phyloP scores from a whole-genome alignment of 2,797 vertebrate species.

The Myotis vivesi region DNA sequence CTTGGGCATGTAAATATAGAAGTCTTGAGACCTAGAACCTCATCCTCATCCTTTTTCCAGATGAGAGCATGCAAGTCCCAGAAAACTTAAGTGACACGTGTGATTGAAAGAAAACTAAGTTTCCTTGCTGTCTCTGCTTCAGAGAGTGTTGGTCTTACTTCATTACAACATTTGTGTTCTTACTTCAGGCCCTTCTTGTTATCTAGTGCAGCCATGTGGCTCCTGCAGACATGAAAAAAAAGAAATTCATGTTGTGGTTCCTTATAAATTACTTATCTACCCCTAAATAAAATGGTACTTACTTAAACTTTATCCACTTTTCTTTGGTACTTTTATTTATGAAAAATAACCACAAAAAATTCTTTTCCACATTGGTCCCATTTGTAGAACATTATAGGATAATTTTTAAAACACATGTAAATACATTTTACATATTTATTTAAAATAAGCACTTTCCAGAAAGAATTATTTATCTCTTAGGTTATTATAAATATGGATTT shows the following conservation, averaged over 20 bases:
- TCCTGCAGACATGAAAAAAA: background rate
- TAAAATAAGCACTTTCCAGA: constrained; percentile 51
- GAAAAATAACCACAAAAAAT: background rate
- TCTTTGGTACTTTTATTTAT: constrained; percentile 43
- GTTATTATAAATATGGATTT: constrained; percentile 7
- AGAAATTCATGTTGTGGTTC: background rate
- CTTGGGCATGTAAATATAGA: background rate
- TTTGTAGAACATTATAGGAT: constrained; percentile 12
- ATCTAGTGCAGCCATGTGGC: background rate
- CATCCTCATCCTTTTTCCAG: background rate
- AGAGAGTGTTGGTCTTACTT: background rate
- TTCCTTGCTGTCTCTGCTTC: background rate
- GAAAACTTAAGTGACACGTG: background rate
- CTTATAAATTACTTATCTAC: background rate
- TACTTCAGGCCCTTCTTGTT: background rate
- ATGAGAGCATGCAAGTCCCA: background rate
- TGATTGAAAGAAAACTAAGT: background rate
- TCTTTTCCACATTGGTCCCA: background rate
- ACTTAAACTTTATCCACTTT: background rate
- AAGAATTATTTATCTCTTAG: background rate
- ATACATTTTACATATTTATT: constrained; percentile 40
- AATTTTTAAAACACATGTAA: constrained; percentile 10
- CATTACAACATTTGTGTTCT: background rate
- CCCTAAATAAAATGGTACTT: background rate
- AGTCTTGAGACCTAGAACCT: background rate